phyloP scores from a whole-genome alignment of 2,888 invertebrate genomes.

The Iphiclides podalirius region DNA sequence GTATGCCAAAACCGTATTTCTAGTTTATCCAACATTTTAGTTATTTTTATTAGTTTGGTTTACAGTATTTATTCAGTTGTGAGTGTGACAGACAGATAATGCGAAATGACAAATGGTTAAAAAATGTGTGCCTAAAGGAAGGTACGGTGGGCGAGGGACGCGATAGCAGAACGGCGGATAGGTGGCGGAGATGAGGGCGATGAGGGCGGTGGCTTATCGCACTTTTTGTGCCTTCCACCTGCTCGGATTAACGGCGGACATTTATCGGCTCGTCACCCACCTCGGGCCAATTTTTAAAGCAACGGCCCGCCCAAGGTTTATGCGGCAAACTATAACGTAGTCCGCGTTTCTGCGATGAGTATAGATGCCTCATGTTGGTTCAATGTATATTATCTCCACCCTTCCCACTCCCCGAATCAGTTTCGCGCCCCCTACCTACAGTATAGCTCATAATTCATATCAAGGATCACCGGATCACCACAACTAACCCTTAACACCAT shows the following conservation, averaged over 20 bases:
- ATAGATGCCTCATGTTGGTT: no score
- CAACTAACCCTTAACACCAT: no score
- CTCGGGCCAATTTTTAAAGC: not conserved
- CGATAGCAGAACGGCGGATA: not conserved
- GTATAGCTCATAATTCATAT: no score
- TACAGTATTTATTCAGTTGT: not conserved
- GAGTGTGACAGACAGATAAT: no score
- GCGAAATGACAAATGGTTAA: not conserved
- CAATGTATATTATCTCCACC: no score
- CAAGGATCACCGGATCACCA: no score
- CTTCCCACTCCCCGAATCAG: no score
- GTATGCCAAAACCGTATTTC: not conserved
- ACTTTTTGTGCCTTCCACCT: not conserved
- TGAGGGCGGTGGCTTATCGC: slow-evolving; percentile 1
- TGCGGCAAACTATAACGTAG: no score
- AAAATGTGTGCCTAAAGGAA: not conserved
- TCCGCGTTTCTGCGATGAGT: no score
- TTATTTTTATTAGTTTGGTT: not conserved
- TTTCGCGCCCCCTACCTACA: no score
- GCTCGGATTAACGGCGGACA: slow-evolving; percentile 3
- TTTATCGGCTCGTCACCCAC: not conserved
- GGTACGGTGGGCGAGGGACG: not conserved
- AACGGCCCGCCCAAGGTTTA: no score
- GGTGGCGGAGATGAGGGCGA: not conserved
- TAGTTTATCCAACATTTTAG: not conserved